Conservation (phyloP, 2,888 invertebrate genomes). For the Drosophila rubida region DNA sequence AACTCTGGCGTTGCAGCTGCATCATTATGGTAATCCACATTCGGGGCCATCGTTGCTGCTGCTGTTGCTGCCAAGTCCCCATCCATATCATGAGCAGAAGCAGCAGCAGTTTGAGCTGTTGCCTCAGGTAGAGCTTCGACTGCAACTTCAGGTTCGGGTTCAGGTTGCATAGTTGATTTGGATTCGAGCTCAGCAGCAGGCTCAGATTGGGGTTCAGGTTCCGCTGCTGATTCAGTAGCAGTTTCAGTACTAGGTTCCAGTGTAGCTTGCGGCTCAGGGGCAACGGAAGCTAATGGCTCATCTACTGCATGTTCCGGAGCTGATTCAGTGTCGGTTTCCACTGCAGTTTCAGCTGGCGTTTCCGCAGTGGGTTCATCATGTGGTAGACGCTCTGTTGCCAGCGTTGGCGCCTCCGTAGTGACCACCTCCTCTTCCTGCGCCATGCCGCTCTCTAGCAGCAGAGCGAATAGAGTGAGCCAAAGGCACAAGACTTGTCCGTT, state of each 20-base stretch:
- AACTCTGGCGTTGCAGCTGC: background rate
- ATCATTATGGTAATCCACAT: constrained; percentile 48
- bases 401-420: background rate
- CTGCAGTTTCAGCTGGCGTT: background rate
- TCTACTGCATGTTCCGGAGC: background rate
- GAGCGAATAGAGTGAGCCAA: constrained; percentile 31
- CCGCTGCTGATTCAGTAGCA: background rate
- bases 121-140: background rate
- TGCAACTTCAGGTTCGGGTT: background rate
- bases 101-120: background rate
- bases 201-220: background rate
- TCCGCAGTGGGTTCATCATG: background rate
- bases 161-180: background rate
- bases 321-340: background rate
- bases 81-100: background rate
- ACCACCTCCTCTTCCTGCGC: constrained; percentile 22
- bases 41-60: background rate
- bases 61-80: background rate
- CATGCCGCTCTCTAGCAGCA: constrained; percentile 30
- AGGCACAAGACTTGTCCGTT: constrained; percentile 24
- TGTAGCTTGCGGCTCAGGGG: background rate
- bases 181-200: background rate
- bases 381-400: background rate
- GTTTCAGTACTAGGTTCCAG: background rate
- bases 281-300: background rate